Percentiles rank a stretch among this genome's conserved stretches.
phyloP scores from a whole-genome alignment of 2,888 invertebrate species.

The Vesta saturnalis region DNA sequence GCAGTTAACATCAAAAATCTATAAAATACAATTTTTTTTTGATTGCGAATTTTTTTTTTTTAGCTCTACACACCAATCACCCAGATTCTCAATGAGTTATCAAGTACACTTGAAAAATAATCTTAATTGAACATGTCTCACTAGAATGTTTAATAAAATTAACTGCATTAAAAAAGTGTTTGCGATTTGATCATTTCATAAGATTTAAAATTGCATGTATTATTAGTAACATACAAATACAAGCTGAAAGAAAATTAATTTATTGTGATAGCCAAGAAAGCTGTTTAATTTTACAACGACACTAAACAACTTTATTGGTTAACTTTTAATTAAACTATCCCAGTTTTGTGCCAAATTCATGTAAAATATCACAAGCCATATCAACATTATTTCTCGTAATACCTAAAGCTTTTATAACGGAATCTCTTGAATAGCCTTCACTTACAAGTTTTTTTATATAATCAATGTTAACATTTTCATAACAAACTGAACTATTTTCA shows the following conservation, averaged over 20 bases:
- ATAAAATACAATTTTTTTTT: conserved; percentile 21
- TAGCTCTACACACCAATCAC: too few relatives aligned
- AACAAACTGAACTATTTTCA: conserved; percentile 65
- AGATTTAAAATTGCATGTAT: background rate
- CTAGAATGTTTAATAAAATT: background rate
- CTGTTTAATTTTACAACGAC: too few relatives aligned
- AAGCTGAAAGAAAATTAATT: background rate
- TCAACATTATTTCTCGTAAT: conserved; percentile 93
- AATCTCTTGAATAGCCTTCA: conserved; percentile 91
- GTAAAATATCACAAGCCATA: conserved; percentile 95
- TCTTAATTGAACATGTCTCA: background rate
- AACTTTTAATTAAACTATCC: conserved; percentile 39
- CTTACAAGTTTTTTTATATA: conserved; percentile 88
- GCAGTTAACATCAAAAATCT: conserved; percentile 19
- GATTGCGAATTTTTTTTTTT: too few relatives aligned
- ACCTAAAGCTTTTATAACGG: conserved; percentile 89
- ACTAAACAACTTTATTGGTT: background rate
- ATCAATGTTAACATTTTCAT: conserved; percentile 91
- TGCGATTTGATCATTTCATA: background rate
- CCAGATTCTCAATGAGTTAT: background rate
- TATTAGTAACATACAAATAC: conserved; percentile 9
- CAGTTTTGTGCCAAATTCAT: conserved; percentile 83
- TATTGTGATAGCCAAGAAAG: too few relatives aligned
- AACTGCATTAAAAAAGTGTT: background rate
- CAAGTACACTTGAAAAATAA: conserved; percentile 2